These are phyloP conservation scores for Cephalopterus ornatus DNA, from an alignment of 2,113 vertebrate species.

Conservation along the genomic window DNA sequence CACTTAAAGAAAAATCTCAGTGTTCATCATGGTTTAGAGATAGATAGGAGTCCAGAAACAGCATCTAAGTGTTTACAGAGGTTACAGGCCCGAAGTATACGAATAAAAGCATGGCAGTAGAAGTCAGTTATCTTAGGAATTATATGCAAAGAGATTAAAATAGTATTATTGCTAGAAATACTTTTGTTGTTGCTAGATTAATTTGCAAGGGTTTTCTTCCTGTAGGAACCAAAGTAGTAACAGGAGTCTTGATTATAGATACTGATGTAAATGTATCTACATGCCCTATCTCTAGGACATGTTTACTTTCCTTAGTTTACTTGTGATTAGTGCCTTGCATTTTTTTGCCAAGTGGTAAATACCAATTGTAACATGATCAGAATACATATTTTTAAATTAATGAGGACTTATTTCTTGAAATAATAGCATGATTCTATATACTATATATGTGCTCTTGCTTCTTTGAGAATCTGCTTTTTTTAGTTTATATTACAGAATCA, in stretches of 20 bases:
- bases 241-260: not conserved
- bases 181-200: not conserved
- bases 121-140: not conserved
- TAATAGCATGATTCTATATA: not conserved
- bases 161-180: not conserved
- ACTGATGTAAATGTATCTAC: not conserved
- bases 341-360: not conserved
- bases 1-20: not conserved
- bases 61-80: not conserved
- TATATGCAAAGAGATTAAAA: not conserved
- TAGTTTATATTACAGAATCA: not conserved
- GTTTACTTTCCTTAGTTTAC: not conserved
- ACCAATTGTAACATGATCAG: not conserved
- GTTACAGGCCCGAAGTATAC: not conserved
- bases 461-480: not conserved
- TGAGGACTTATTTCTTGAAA: not conserved
- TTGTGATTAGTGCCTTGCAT: not conserved
- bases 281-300: not conserved
- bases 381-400: not conserved
- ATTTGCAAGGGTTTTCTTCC: not conserved
- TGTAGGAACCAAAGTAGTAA: not conserved
- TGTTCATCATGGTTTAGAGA: not conserved
- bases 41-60: not conserved
- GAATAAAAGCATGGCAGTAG: not conserved
- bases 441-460: not conserved